Evolutionary conservation across 2,888 invertebrate species (phyloP), one percentile per base, ranked within the genome.

Genomic region (Drosophila colorata): DNA sequence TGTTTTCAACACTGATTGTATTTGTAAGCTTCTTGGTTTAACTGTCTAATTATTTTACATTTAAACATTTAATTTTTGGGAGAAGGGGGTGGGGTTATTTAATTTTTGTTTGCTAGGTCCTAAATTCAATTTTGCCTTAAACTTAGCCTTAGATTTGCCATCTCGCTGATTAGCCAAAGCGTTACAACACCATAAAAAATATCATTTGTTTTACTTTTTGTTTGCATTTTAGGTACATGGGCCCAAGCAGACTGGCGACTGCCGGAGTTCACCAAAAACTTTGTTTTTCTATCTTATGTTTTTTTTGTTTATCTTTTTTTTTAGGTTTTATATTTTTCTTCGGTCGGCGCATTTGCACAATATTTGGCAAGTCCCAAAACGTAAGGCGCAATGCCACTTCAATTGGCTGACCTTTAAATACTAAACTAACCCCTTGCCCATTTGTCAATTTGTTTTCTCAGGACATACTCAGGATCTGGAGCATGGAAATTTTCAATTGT

Each of bases 21-120:
- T 90, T 89, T 81, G 81, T 90, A 90, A 90, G 90, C 90, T 90
- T 91, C 91, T 90, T 90, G 90, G 91, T 87, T 91, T 87, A 85
- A 84, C 78, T 89, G 89, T 87, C 86, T 86, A 86, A 86, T 89
- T 88, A 86, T 86, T 86, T 89, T 86, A 89, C 87, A 89, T 82
- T 86, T 88, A 86, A 89, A 89, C 88, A 78, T 89, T 87, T 87
- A 78, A 83, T 78, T 86, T 68, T 61, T 44, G 33, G 33, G 33
- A 13, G 33, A 13, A 13, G 55, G 72, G 49, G 33, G 23, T 38
- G 55, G 48, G 55, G 59, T 69, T 84, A 69, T 74, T 87, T 78
- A 68, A 59, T 64, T 53, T 70, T 58, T 56, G 57, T 52, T 68
- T 67, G 51, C 69, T 68, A 72, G 63, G 75, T 75, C 79, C 69